Percentiles rank a stretch among this genome's conserved stretches.
phyloP scores from a whole-genome alignment of 2,113 vertebrate genomes.

The Chloropsis hardwickii region DNA sequence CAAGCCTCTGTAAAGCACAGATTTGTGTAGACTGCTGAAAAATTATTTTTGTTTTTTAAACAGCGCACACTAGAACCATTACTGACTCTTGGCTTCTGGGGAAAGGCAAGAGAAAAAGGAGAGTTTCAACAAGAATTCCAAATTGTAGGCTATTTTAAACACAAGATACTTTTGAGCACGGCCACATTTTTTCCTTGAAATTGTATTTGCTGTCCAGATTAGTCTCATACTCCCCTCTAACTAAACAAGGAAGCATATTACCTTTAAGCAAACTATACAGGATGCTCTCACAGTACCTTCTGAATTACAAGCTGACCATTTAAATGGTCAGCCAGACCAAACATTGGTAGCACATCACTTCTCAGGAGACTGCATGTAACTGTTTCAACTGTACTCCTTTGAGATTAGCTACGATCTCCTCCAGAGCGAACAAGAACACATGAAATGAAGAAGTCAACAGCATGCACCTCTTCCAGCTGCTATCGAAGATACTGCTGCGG shows the following conservation, averaged over 20 bases:
- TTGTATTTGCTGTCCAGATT: neutral
- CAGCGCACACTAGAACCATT: neutral
- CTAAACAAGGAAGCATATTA: neutral
- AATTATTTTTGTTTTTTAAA: neutral
- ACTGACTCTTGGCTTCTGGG: neutral
- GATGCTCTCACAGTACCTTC: neutral
- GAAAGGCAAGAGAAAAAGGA: neutral
- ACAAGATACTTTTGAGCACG: neutral
- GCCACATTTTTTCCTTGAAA: neutral
- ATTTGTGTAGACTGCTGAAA: neutral
- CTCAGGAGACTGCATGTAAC: neutral
- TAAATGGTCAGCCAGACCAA: neutral
- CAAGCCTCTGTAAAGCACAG: neutral
- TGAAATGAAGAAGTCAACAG: neutral
- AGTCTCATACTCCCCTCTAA: neutral
- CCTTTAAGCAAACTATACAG: neutral
- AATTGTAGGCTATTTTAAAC: neutral
- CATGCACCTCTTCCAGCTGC: neutral
- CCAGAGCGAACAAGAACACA: neutral
- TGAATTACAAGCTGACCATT: neutral
- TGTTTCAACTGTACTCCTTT: neutral
- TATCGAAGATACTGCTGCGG: fast-evolving
- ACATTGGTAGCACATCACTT: neutral
- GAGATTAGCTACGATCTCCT: neutral
- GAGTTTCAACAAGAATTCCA: neutral